Conservation (phyloP, 2,888 invertebrate species). For the Lasius fuliginosus region DNA sequence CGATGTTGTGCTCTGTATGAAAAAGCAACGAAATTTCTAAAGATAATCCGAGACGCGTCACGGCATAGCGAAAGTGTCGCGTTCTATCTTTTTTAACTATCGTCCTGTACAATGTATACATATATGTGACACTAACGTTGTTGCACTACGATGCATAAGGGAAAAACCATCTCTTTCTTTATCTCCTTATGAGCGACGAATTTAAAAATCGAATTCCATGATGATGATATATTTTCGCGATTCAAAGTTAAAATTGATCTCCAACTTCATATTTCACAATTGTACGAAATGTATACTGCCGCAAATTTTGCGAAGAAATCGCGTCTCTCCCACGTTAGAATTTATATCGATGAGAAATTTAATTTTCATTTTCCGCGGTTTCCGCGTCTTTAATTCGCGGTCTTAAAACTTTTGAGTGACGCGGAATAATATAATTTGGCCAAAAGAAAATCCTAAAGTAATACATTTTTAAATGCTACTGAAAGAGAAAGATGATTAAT, state of each 20-base stretch:
- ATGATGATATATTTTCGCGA: background rate
- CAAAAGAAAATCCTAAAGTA: background rate
- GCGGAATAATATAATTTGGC: background rate
- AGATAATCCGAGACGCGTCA: conserved; percentile 37
- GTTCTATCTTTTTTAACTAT: conserved; percentile 44
- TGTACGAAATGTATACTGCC: conserved; percentile 16
- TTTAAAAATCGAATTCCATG: conserved; percentile 1
- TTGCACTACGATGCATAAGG: conserved; percentile 22
- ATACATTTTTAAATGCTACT: background rate
- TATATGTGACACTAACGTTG: conserved; percentile 28
- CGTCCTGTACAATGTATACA: conserved; percentile 29
- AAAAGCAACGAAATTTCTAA: conserved; percentile 70
- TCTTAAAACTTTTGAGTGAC: background rate
- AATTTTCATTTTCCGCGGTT: background rate
- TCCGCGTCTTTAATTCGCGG: background rate
- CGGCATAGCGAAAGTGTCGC: conserved; percentile 52
- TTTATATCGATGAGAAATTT: background rate
- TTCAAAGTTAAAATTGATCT: background rate
- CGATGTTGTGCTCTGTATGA: conserved; percentile 64
- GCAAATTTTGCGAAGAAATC: background rate
- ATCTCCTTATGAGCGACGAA: background rate
- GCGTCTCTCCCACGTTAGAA: background rate
- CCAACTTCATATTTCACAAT: background rate
- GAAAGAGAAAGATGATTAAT: background rate
- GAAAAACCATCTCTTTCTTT: conserved; percentile 22